A percentile compares a stretch with the other conserved stretches of the same genome.
phyloP scores from a whole-genome alignment of 2,888 invertebrate genomes.

The Microdon myrmicae region DNA sequence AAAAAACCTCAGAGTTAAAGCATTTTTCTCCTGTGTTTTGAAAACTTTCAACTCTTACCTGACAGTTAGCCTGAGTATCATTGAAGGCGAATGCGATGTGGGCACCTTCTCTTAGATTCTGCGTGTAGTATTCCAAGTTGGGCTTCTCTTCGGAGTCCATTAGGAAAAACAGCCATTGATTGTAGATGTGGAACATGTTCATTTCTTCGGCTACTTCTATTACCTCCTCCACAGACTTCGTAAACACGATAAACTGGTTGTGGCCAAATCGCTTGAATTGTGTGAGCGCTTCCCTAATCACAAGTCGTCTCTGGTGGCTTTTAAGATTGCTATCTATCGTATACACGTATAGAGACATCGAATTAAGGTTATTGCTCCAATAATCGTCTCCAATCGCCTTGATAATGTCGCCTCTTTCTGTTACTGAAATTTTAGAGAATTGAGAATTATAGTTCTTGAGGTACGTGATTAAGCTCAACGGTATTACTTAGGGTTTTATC shows the following conservation, averaged over 20 bases:
- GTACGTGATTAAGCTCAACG: background rate
- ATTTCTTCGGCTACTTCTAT: constrained; percentile 76
- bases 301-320: constrained; percentile 58
- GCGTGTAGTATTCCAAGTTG: constrained; percentile 69
- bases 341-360: constrained; percentile 61
- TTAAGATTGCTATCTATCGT: constrained; percentile 59
- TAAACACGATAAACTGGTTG: constrained; percentile 62
- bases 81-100: constrained; percentile 84
- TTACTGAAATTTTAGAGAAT: constrained; percentile 51
- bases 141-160: constrained; percentile 69
- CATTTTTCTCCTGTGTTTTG: too few species aligned
- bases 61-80: constrained; percentile 71
- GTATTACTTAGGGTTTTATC: constrained; percentile 77
- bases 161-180: constrained; percentile 85
- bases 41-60: constrained; percentile 68
- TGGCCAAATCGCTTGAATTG: constrained; percentile 56
- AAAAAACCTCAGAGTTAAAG: too few species aligned
- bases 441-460: background rate
- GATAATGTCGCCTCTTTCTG: constrained; percentile 59
- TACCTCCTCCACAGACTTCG: constrained; percentile 68
- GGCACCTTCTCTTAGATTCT: constrained; percentile 78
- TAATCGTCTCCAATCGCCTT: constrained; percentile 62
- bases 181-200: constrained; percentile 75
- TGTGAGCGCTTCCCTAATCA: constrained; percentile 56
- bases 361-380: constrained; percentile 59